A percentile compares a stretch with the other conserved stretches of the same genome.
phyloP scores from a whole-genome alignment of 2,888 invertebrate species.

The Automeris io region DNA sequence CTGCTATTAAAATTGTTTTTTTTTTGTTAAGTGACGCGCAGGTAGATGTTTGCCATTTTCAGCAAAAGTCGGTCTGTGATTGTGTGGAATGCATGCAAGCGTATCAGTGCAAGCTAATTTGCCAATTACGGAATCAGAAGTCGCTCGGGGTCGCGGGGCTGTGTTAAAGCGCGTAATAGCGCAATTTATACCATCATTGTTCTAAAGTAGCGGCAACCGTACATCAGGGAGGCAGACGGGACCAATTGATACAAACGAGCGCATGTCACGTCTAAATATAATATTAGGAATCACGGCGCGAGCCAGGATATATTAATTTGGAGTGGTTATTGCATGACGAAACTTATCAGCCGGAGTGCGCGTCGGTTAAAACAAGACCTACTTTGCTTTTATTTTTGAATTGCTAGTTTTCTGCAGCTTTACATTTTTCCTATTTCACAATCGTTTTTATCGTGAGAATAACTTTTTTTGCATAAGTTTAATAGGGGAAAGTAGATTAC shows the following conservation, averaged over 20 bases:
- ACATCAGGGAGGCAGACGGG: constrained; percentile 72
- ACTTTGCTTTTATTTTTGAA: constrained; percentile 9
- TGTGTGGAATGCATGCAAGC: constrained; percentile 45
- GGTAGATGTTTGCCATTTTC: constrained; percentile 25
- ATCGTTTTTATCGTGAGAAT: no score
- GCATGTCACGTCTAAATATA: constrained; percentile 77
- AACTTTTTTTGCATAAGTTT: no score
- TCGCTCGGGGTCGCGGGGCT: constrained; percentile 52
- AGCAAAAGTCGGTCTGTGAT: constrained; percentile 31
- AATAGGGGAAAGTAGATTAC: no score
- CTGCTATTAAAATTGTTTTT: no score
- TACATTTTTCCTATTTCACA: no score
- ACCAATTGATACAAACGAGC: constrained; percentile 77
- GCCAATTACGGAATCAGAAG: constrained; percentile 50
- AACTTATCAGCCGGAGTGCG: constrained; percentile 26
- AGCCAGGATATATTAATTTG: constrained; percentile 77
- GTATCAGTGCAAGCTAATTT: constrained; percentile 57
- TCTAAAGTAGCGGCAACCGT: constrained; percentile 74
- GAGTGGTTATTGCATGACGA: constrained; percentile 62
- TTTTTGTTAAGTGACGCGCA: constrained; percentile 20
- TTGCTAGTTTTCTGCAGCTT: no score
- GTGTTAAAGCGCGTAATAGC: constrained; percentile 61
- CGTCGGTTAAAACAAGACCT: constrained; percentile 11
- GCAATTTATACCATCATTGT: constrained; percentile 75
- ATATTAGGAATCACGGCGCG: constrained; percentile 78